Evolutionary conservation across 2,888 invertebrate genomes (phyloP).

Genomic region (Gerris lacustris): DNA sequence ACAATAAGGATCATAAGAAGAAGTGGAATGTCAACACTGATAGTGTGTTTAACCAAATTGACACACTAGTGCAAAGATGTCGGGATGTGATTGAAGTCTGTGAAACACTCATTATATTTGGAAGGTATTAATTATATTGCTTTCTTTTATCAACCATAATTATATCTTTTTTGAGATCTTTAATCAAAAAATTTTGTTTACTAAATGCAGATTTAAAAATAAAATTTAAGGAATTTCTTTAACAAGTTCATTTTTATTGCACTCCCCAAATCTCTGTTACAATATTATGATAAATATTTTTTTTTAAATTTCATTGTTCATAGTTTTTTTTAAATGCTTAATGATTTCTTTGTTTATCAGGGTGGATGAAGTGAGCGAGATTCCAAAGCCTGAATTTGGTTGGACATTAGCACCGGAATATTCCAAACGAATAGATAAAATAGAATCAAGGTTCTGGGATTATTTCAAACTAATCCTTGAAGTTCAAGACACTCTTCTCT

Average conservation of each 20-base stretch:
- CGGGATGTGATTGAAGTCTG: constrained; percentile 78
- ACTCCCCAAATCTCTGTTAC: too few species aligned
- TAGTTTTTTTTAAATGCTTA: too few species aligned
- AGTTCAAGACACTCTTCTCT: constrained; percentile 41
- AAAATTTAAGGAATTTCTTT: too few species aligned
- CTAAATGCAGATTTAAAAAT: too few species aligned
- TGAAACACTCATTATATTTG: constrained; percentile 78
- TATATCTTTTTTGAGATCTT: too few species aligned
- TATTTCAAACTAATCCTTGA: constrained; percentile 48
- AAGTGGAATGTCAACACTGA: constrained; percentile 65
- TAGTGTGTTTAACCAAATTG: constrained; percentile 75
- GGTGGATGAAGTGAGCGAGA: constrained; percentile 56
- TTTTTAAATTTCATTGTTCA: too few species aligned
- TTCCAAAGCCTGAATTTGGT: constrained; percentile 60
- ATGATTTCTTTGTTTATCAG: constrained; percentile 35
- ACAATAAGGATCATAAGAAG: constrained; percentile 40
- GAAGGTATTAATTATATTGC: constrained; percentile 42
- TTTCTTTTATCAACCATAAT: too few species aligned
- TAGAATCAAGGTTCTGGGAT: constrained; percentile 60
- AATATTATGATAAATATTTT: too few species aligned
- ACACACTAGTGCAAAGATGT: constrained; percentile 73
- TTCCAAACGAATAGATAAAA: constrained; percentile 52
- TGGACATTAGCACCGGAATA: constrained; percentile 58
- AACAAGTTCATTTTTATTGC: too few species aligned
- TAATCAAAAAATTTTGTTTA: too few species aligned